Percentiles rank a stretch among this genome's conserved stretches.
phyloP scores from a whole-genome alignment of 1,140 invertebrate species.

The Drosophila serrata region DNA sequence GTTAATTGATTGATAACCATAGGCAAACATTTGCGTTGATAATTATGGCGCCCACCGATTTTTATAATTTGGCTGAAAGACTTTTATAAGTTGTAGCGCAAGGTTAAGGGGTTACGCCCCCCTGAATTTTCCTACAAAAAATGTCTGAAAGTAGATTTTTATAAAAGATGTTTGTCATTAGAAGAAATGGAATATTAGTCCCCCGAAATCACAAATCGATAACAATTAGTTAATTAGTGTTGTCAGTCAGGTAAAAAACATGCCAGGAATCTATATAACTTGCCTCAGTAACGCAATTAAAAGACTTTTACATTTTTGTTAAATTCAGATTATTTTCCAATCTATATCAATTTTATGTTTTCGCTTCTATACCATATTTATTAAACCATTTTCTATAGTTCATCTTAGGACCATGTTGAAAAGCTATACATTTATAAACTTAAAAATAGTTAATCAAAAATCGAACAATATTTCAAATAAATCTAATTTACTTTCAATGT shows the following conservation, averaged over 20 bases:
- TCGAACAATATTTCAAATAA: too few species aligned
- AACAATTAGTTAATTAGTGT: neutral
- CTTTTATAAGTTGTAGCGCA: neutral
- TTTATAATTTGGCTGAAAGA: neutral
- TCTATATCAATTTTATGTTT: too few species aligned
- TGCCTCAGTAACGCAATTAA: too few species aligned
- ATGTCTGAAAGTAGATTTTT: neutral
- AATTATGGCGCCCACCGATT: slow-evolving; percentile 12
- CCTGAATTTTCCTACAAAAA: neutral
- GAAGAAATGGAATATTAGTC: neutral
- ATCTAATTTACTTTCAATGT: too few species aligned
- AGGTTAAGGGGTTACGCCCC: neutral
- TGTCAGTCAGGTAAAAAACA: neutral
- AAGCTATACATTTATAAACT: too few species aligned
- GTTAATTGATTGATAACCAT: slow-evolving; percentile 12
- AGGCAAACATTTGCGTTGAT: neutral
- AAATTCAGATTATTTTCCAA: too few species aligned
- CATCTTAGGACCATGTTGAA: too few species aligned
- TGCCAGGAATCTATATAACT: neutral
- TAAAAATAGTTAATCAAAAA: too few species aligned
- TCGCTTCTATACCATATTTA: too few species aligned
- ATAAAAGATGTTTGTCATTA: neutral
- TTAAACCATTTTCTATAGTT: too few species aligned
- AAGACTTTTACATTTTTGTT: too few species aligned
- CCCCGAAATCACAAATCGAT: neutral